Evolutionary conservation across 2,113 vertebrate genomes (phyloP), one percentile per base, ranked within the genome.

Genomic region (Athene cunicularia): DNA sequence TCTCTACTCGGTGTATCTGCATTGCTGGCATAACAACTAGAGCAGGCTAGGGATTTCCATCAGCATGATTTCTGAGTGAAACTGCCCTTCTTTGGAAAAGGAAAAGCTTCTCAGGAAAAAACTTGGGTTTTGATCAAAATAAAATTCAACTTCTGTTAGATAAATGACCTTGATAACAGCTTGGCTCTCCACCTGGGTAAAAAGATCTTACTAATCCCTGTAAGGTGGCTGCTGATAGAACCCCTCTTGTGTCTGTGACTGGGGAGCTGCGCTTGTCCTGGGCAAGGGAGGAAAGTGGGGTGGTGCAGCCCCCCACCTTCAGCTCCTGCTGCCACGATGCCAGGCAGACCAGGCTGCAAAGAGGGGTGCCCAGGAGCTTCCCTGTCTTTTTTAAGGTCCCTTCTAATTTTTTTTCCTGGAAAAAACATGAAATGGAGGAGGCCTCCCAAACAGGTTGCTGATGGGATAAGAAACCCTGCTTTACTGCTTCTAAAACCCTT

Each of bases 21-120:
- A 75, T 82, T 62, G n/a, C 88, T 37, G 67, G 28, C 0, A 0
- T 75, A 49, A 18, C 3, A 27, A 1, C 32, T 12, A 2, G 19
- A 77, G 77, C 77, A 4, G 6, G 26, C 16, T 4, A 30, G 55
- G 49, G 19, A 9, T 62, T 72, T 39, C 77, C 49, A 30, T 24
- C 53, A 20, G 58, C 35, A 28, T 4, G 27, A 43, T 35, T 72
- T 73, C 67, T 13, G 19, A 62, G 15, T 39, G 53, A 49, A 32
- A 6, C 62, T 76, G 62, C 39, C 41, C 49, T 58, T 53, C 79
- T 56, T 56, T 49, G 33, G 79, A 11, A 50, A 75, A 84, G 5
- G 19, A 28, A 74, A 37, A 23, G 58, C 23, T n/a, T 55, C 63
- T 60, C 50, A 50, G 33, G 41, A 76, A 66, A 80, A 91, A 18